Base-by-base conservation (phyloP, 2,797 vertebrate species). In the Sebastes melanostomus region DNA sequence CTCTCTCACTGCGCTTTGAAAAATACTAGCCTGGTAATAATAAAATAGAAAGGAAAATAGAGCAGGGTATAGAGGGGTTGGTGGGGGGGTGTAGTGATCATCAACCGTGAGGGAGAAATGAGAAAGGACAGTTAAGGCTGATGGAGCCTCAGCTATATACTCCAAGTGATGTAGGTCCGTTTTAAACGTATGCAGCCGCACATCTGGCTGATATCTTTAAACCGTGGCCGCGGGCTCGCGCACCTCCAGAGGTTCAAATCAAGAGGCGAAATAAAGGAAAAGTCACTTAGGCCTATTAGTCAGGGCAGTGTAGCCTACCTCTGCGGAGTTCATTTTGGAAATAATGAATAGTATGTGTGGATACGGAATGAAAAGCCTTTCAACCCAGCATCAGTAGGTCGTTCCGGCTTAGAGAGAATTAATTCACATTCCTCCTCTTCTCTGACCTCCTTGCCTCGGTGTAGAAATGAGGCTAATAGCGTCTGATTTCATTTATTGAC, bases 401-500 rank as follows among this genome's bases (percentile, higher is more conserved):
- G 93, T 96, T 95, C 94, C 91, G 91, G 94, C 94, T 95, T 95
- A 90, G 94, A 95, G 95, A 95, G 93, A 96, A 95, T 91, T 88
- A 92, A 94, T 92, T 91, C 94, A 88, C 87, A 83, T 94, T 95
- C 94, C 83, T 90, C 81, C 94, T 88, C 79, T 77, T 85, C 87
- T 83, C 89, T 97, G 96, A 96, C 95, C 95, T 92, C 83, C 88
- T 94, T 91, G 91, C 81, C 94, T 94, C 91, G 88, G 93, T 93
- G 46, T 61, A 95, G 95, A 97, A 96, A 94, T 90, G 88, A 94
- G 95, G 89, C 91, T 96, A 97, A 97, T 97, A 92, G 92, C 89
- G 87, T 93, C 94, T 96, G 95, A 97, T 96, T 96, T 96, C 95
- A 96, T 97, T 96, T 96, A 96, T 96, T 95, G 95, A 93, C 73